Evolutionary conservation across 1,140 invertebrate genomes (phyloP).

Genomic region (Pseudomyrmex dendroicus): DNA sequence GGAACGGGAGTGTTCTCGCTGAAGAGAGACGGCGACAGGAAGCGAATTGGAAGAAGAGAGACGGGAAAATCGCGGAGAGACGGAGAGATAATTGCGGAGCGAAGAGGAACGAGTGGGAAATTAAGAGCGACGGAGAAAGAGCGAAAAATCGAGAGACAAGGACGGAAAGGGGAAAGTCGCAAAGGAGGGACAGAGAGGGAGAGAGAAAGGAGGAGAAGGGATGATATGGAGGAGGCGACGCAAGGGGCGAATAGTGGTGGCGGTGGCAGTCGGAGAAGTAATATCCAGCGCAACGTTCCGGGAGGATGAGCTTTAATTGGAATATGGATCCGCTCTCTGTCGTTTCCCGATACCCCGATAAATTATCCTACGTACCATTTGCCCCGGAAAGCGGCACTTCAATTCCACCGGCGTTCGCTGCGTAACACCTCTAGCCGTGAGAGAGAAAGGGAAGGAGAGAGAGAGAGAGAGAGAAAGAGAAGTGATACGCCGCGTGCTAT

Average conservation of each 20-base stretch:
- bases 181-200: slow-evolving; percentile 26
- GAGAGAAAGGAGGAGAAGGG: not conserved
- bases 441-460: slow-evolving; percentile 33
- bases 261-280: slow-evolving; percentile 73
- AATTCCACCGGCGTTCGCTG: slow-evolving; percentile 71
- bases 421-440: slow-evolving; percentile 69
- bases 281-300: slow-evolving; percentile 79
- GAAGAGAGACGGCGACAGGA: slow-evolving; percentile 50
- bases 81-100: slow-evolving; percentile 69
- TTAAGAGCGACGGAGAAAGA: slow-evolving; percentile 63
- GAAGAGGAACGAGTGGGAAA: slow-evolving; percentile 67
- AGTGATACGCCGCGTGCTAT: slow-evolving; percentile 52
- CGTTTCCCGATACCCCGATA: slow-evolving; percentile 84
- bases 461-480: slow-evolving; percentile 42
- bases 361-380: slow-evolving; percentile 84
- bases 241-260: slow-evolving; percentile 34
- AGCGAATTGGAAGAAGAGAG: slow-evolving; percentile 40
- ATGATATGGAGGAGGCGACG: slow-evolving; percentile 11
- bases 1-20: slow-evolving; percentile 67
- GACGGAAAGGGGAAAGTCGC: slow-evolving; percentile 56
- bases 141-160: slow-evolving; percentile 29
- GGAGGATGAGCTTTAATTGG: slow-evolving; percentile 85
- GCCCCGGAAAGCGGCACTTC: slow-evolving; percentile 78
- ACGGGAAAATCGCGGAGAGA: slow-evolving; percentile 65
- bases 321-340: slow-evolving; percentile 84